Conservation (phyloP, 2,797 vertebrate genomes). For the Poecilia picta region DNA sequence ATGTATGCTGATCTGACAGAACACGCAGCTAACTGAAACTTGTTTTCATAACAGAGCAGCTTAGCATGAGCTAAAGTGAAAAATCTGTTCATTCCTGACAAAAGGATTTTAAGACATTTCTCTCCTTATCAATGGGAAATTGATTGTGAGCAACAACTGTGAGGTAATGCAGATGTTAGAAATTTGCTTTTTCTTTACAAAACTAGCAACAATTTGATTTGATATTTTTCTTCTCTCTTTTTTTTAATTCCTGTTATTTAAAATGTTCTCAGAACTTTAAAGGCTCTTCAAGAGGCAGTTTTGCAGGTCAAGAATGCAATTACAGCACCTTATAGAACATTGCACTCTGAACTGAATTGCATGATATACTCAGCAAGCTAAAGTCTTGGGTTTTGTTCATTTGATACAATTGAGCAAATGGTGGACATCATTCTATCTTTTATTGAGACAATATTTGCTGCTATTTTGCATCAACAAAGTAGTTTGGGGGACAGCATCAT, state of each 20-base stretch:
- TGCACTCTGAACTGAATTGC: background rate
- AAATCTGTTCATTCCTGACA: background rate
- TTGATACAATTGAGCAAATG: background rate
- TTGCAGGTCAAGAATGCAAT: background rate
- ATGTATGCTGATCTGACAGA: too few species aligned
- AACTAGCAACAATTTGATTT: background rate
- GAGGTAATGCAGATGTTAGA: background rate
- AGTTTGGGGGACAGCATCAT: slow-evolving; percentile 3
- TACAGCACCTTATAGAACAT: background rate
- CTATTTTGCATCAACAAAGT: slow-evolving; percentile 4
- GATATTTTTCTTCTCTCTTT: background rate
- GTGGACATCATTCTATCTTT: background rate
- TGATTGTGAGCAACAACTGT: background rate
- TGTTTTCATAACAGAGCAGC: background rate
- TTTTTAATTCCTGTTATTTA: background rate
- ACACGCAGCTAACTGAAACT: slow-evolving; percentile 4
- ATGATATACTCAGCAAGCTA: background rate
- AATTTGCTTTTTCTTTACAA: background rate
- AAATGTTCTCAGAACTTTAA: background rate
- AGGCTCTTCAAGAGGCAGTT: background rate
- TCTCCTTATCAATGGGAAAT: slow-evolving; percentile 2
- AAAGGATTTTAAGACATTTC: background rate
- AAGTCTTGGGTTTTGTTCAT: background rate
- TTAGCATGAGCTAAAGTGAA: slow-evolving; percentile 8
- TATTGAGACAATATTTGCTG: background rate